A percentile compares a stretch with the other conserved stretches of the same genome.
Conservation (phyloP, 2,888 invertebrate genomes). For the Cotesia congregata region DNA sequence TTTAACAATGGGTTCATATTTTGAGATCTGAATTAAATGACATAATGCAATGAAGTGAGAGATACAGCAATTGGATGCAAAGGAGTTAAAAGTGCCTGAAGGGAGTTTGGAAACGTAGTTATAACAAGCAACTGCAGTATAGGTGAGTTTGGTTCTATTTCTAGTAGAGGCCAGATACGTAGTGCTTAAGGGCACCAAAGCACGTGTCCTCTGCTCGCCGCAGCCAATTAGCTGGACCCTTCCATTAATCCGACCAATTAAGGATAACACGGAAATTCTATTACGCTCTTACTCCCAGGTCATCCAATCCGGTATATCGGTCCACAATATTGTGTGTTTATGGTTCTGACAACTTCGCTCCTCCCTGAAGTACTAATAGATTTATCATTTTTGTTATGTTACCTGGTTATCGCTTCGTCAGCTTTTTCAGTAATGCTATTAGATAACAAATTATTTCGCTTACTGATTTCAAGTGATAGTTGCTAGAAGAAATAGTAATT, state of each 20-base stretch:
- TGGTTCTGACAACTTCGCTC: slow-evolving; percentile 3
- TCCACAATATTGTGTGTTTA: slow-evolving; percentile 17
- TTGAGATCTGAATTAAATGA: background rate
- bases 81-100: slow-evolving; percentile 7
- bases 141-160: slow-evolving; percentile 27
- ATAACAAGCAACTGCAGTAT: slow-evolving; percentile 28
- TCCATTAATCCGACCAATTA: slow-evolving; percentile 63
- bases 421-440: background rate
- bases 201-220: slow-evolving; percentile 55
- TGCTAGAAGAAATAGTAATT: no score
- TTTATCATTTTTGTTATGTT: background rate
- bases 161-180: slow-evolving; percentile 23
- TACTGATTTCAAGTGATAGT: no score
- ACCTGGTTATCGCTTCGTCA: background rate
- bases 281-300: slow-evolving; percentile 46
- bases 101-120: slow-evolving; percentile 9
- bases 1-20: background rate
- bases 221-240: slow-evolving; percentile 64
- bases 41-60: slow-evolving; percentile 6
- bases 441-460: no score
- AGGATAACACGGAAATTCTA: slow-evolving; percentile 51
- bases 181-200: slow-evolving; percentile 33
- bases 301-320: slow-evolving; percentile 37
- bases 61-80: slow-evolving; percentile 16
- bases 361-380: background rate